A percentile compares a stretch with the other conserved stretches of the same genome.
Conservation (phyloP, 2,888 invertebrate genomes). For the Gasteruption jaculator region DNA sequence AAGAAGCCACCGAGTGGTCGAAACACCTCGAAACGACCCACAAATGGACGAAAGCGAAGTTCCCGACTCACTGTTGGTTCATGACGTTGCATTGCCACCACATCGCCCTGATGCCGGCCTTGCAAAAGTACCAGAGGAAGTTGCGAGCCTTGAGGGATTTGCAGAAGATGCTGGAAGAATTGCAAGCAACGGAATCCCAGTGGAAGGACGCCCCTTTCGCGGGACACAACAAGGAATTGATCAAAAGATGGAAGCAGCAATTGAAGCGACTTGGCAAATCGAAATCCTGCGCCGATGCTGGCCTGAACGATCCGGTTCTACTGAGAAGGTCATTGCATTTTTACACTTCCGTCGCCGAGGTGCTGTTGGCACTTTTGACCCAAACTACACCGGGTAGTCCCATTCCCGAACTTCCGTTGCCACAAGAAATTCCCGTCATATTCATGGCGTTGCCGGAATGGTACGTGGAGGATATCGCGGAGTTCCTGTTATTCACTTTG, state of each 20-base stretch:
- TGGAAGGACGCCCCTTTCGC: constrained; percentile 78
- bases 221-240: constrained; percentile 73
- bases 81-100: constrained; percentile 92
- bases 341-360: constrained; percentile 80
- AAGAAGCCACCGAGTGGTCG: constrained; percentile 76
- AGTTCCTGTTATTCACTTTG: constrained; percentile 87
- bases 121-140: constrained; percentile 77
- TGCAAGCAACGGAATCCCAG: constrained; percentile 74
- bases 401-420: constrained; percentile 56
- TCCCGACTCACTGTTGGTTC: constrained; percentile 97
- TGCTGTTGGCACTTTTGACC: constrained; percentile 66
- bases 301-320: constrained; percentile 78
- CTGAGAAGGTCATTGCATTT: constrained; percentile 80
- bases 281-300: constrained; percentile 89
- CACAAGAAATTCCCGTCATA: constrained; percentile 63
- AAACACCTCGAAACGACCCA: constrained; percentile 62
- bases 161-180: constrained; percentile 81
- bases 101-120: constrained; percentile 82
- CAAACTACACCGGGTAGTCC: constrained; percentile 53
- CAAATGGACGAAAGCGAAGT: constrained; percentile 77
- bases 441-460: constrained; percentile 95
- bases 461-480: constrained; percentile 96
- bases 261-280: constrained; percentile 70
- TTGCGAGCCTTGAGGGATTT: constrained; percentile 76
- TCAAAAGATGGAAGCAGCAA: constrained; percentile 85